Base-by-base conservation (phyloP, 92 coral and sea anemone genomes). In the Zoanthus sociatus region DNA sequence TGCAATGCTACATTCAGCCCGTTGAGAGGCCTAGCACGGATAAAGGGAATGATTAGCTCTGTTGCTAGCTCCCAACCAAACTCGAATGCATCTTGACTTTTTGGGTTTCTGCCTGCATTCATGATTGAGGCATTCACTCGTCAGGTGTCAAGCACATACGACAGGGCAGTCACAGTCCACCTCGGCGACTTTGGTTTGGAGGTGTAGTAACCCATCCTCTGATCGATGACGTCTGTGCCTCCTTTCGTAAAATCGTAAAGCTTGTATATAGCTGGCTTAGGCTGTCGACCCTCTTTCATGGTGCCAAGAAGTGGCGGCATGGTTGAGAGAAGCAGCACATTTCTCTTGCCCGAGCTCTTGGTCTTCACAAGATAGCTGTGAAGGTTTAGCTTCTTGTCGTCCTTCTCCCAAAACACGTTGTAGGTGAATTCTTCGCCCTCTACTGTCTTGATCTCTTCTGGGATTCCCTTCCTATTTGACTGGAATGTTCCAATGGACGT, bases 391-490 rank as follows among this genome's bases (percentile, higher is more conserved):
- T 60, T 85, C 83, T 74, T 73, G 33, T 73, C 81, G 4, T 78
- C 18, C 72, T 37, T 21, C 64, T 85, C 82, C 88, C 82, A 85
- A 11, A 73, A 42, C 50, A 73, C 58, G 16, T 69, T 32, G 31
- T 56, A 73, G 26, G 66, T 21, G 60, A 68, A 63, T 78, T 63
- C 77, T 84, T 68, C 51, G 13, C 88, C 75, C 64, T 74, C 26
- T 14, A 33, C 46, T 47, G 61, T 47, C 37, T 85, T 85, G 71
- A 85, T 20, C 18, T 88, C 91, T 16, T 72, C 91, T 71, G 88
- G 82, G 32, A 88, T 82, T 53, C 91, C 88, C 20, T 61, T 83
- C 53, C 91, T 82, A 87, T 83, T 88, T 8, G 83, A 47, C 87
- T 82, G 73, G 9, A 88, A 45, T 51, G 91, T 88, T 30, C 88